phyloP scores from a whole-genome alignment of 1,140 invertebrate species.

The Dinothrombium tinctorium region DNA sequence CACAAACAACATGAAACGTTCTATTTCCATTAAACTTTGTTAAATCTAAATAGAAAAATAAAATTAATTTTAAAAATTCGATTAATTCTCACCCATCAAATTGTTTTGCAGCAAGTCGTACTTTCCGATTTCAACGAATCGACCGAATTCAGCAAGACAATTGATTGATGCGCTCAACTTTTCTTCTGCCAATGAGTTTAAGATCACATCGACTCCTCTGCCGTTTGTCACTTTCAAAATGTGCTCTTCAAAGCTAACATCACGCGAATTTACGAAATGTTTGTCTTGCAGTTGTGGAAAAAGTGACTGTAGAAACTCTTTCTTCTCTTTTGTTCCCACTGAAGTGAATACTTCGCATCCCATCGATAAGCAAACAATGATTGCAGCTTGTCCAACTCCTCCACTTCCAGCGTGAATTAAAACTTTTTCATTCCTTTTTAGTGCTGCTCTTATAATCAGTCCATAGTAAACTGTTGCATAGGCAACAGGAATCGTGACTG shows the following conservation, averaged over 20 bases:
- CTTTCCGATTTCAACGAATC: constrained; percentile 93
- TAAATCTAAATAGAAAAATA: too few relatives aligned
- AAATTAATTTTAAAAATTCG: too few relatives aligned
- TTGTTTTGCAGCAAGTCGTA: constrained; percentile 77
- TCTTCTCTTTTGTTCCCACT: constrained; percentile 61
- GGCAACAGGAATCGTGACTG: constrained; percentile 80
- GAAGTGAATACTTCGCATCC: constrained; percentile 70
- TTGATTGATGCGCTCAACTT: constrained; percentile 66
- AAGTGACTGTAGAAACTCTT: constrained; percentile 54
- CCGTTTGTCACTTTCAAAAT: constrained; percentile 49
- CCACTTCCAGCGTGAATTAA: constrained; percentile 86
- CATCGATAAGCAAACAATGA: constrained; percentile 62
- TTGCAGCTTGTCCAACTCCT: constrained; percentile 85
- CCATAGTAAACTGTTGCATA: constrained; percentile 85
- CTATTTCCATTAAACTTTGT: constrained; percentile 65
- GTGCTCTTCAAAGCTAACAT: constrained; percentile 68
- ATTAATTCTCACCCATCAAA: too few relatives aligned
- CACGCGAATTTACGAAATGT: constrained; percentile 76
- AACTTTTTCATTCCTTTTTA: constrained; percentile 55
- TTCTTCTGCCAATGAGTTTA: constrained; percentile 40
- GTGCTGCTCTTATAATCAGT: constrained; percentile 50
- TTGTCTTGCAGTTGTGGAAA: constrained; percentile 58
- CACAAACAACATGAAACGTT: constrained; percentile 77
- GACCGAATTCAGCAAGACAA: constrained; percentile 60
- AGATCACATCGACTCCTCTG: constrained; percentile 35